phyloP scores from a whole-genome alignment of 1,140 invertebrate genomes.

The Steinernema khuongi region DNA sequence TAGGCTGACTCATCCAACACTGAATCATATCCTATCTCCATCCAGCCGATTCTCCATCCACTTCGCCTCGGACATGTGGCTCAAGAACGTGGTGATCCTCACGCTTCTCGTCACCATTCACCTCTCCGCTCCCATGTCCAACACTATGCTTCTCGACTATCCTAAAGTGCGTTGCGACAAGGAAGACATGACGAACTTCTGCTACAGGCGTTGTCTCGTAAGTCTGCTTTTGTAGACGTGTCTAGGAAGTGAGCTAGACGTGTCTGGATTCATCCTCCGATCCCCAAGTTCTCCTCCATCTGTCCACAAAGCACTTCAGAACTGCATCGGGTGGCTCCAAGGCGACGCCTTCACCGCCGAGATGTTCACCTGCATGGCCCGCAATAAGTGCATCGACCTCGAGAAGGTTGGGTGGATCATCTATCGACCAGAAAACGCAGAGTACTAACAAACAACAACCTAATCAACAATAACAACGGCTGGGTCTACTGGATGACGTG shows the following conservation, averaged over 20 bases:
- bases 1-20: too few relatives aligned
- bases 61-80: too few relatives aligned
- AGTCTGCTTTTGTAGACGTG: too few relatives aligned
- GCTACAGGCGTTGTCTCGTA: background rate
- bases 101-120: background rate
- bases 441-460: slow-evolving; percentile 3
- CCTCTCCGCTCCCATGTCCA: background rate
- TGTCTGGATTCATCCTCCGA: too few relatives aligned
- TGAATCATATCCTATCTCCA: too few relatives aligned
- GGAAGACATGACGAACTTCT: background rate
- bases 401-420: background rate
- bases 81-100: too few relatives aligned
- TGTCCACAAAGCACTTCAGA: too few relatives aligned
- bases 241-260: too few relatives aligned
- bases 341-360: background rate
- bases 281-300: background rate
- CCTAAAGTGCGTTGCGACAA: background rate
- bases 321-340: background rate
- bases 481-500: slow-evolving; percentile 39
- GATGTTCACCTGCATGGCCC: background rate
- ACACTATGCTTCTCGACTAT: background rate
- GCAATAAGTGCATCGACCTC: background rate
- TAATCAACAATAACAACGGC: slow-evolving; percentile 8
- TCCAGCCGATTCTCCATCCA: too few relatives aligned
- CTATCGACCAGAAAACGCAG: background rate